Conservation (phyloP, 2,113 vertebrate species). For the Apus apus region DNA sequence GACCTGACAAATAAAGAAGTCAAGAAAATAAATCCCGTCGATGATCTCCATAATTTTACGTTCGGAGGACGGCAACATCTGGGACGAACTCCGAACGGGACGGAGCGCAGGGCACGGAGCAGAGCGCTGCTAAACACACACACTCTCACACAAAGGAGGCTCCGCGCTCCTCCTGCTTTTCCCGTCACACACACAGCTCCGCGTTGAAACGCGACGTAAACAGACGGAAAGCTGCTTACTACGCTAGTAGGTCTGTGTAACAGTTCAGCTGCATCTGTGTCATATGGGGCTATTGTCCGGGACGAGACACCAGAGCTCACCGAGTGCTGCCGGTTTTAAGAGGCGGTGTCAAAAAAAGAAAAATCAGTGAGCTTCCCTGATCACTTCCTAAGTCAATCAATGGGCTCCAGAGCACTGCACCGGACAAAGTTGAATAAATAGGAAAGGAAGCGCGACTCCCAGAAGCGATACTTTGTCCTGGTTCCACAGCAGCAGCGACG, state of each 20-base stretch:
- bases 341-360: background rate
- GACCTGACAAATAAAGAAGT: conserved; percentile 48
- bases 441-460: background rate
- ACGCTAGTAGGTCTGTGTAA: background rate
- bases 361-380: background rate
- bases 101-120: background rate
- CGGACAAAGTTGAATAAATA: background rate
- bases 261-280: background rate
- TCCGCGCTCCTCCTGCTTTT: background rate
- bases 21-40: conserved; percentile 48
- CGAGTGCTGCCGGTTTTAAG: background rate
- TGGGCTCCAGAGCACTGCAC: background rate
- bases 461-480: background rate
- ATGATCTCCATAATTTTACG: conserved; percentile 33
- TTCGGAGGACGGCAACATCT: conserved; percentile 45
- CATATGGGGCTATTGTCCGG: conserved; percentile 2
- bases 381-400: background rate
- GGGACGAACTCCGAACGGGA: conserved; percentile 65
- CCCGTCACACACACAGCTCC: background rate
- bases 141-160: background rate
- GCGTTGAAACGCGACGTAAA: background rate
- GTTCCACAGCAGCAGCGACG: background rate
- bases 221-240: background rate
- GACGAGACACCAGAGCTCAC: background rate
- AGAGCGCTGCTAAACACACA: background rate